These are phyloP conservation scores for Lucinisca nassula DNA, from an alignment of 2,888 invertebrate genomes.

Conservation along the genomic window DNA sequence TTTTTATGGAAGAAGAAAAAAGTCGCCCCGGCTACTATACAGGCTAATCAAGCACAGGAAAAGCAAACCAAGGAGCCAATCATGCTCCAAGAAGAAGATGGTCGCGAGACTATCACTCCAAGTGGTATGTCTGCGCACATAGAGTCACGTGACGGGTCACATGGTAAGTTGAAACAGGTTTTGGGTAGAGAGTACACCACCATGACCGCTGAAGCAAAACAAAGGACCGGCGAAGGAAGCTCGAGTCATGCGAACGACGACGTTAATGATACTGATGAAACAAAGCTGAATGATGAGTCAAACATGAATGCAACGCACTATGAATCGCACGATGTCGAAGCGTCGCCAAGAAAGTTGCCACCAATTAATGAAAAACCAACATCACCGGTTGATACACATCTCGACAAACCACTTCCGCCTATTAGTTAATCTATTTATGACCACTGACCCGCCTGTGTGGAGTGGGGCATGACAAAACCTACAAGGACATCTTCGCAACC, in stretches of 20 bases:
- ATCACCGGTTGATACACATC: constrained; percentile 65
- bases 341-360: constrained; percentile 35
- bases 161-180: constrained; percentile 68
- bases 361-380: constrained; percentile 25
- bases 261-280: background rate
- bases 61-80: constrained; percentile 14
- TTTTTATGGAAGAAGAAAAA: constrained; percentile 66
- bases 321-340: constrained; percentile 6
- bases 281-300: constrained; percentile 23
- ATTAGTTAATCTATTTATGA: constrained; percentile 37
- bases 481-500: too few species aligned
- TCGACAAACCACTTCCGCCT: constrained; percentile 59
- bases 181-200: constrained; percentile 60
- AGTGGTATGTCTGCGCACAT: constrained; percentile 57
- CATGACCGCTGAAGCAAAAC: background rate
- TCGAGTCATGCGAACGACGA: background rate
- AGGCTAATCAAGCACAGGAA: background rate
- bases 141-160: constrained; percentile 45
- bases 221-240: background rate
- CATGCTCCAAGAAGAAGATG: constrained; percentile 10
- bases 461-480: too few species aligned
- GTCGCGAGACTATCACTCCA: constrained; percentile 51
- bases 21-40: constrained; percentile 33
- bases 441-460: too few species aligned
- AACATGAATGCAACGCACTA: background rate